These are phyloP conservation scores for Fulica atra DNA, from an alignment of 2,113 vertebrate species.

Conservation along the genomic window DNA sequence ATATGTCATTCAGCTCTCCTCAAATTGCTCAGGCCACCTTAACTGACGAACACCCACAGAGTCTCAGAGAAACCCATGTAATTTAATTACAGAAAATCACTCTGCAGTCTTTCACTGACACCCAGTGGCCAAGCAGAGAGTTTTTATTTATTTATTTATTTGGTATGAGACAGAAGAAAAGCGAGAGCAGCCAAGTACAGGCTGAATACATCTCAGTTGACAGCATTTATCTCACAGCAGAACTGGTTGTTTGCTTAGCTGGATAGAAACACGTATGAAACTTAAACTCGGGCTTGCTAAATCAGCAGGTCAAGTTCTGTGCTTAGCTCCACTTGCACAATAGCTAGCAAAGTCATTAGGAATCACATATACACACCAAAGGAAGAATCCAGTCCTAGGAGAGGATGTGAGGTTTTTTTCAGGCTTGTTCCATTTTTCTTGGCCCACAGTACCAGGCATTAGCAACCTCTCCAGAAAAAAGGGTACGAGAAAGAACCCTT, in stretches of 20 bases:
- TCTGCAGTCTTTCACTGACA: conserved; percentile 55
- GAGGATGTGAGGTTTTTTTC: not conserved
- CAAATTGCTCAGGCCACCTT: conserved; percentile 55
- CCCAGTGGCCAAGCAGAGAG: conserved; percentile 18
- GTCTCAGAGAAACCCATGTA: not conserved
- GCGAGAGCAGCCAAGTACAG: not conserved
- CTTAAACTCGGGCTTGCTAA: not conserved
- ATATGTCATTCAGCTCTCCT: not conserved
- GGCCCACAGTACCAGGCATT: not conserved
- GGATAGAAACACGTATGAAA: not conserved
- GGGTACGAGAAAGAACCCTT: not conserved
- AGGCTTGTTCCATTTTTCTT: not conserved
- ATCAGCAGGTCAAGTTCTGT: not conserved
- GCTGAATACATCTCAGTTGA: not conserved
- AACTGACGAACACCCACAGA: conserved; percentile 15
- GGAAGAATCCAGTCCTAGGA: not conserved
- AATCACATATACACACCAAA: not conserved
- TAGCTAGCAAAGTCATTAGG: not conserved
- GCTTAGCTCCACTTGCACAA: not conserved
- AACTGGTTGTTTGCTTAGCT: not conserved
- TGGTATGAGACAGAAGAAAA: not conserved
- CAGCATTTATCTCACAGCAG: not conserved
- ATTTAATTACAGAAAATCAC: not conserved
- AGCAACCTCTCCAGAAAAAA: not conserved
- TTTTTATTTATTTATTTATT: not conserved